Conservation (phyloP, 2,888 invertebrate species). For the Lamellibrachia satsuma region DNA sequence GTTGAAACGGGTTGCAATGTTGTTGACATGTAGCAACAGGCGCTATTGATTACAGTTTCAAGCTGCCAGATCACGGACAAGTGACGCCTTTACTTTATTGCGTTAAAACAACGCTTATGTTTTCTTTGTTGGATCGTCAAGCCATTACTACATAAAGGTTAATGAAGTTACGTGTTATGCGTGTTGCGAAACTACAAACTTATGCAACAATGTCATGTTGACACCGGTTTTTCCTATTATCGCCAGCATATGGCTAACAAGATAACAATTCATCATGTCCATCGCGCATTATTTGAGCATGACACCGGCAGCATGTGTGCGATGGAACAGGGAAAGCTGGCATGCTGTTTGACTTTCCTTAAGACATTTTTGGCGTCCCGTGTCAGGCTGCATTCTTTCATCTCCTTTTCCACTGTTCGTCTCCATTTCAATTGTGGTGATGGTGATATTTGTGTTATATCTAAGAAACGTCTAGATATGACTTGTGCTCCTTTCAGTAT, state of each 20-base stretch:
- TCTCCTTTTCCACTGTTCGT: no score
- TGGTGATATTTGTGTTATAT: no score
- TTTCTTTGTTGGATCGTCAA: neutral
- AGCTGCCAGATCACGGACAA: neutral
- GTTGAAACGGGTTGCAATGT: conserved; percentile 6
- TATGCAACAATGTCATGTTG: neutral
- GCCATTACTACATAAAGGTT: neutral
- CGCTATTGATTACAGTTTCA: neutral
- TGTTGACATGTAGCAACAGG: neutral
- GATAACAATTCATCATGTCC: no score
- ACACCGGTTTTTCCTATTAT: neutral
- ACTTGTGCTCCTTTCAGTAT: no score
- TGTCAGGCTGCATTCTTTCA: no score
- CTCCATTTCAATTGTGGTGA: no score
- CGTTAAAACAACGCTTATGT: neutral
- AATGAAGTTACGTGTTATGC: neutral
- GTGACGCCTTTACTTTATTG: neutral
- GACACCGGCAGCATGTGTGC: no score
- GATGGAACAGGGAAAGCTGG: no score
- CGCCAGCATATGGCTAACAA: neutral
- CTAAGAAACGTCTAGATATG: no score
- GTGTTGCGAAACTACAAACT: neutral
- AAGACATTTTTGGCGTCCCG: no score
- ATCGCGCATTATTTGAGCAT: no score
- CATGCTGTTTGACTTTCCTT: no score